phyloP scores from a whole-genome alignment of 2,888 invertebrate species.

The Pharmacophagus antenor region DNA sequence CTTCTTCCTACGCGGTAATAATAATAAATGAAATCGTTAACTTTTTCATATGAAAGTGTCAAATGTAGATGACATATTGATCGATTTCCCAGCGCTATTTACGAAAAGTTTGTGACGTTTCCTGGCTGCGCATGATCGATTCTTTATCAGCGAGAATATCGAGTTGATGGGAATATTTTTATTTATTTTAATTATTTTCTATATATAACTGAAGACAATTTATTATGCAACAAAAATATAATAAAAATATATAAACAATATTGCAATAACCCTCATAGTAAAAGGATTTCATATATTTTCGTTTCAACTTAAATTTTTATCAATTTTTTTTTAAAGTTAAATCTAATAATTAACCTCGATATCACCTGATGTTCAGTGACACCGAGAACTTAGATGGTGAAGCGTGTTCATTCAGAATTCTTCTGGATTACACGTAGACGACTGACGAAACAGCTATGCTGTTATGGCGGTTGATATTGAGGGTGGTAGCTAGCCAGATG shows the following conservation, averaged over 20 bases:
- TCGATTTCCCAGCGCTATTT: slow-evolving; percentile 2
- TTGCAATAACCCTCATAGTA: neutral
- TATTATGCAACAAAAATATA: neutral
- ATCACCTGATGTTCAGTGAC: too few species aligned
- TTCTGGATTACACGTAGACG: too few species aligned
- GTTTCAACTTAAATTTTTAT: too few species aligned
- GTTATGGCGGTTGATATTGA: too few species aligned
- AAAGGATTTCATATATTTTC: too few species aligned
- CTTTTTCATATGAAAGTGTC: neutral
- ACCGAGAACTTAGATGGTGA: too few species aligned
- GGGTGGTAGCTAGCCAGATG: too few species aligned
- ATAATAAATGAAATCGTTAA: neutral
- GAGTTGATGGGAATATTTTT: neutral
- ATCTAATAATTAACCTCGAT: too few species aligned
- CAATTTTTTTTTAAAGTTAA: too few species aligned
- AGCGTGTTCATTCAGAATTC: too few species aligned
- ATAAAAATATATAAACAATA: neutral
- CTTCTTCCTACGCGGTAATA: neutral
- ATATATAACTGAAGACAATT: too few species aligned
- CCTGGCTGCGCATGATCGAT: neutral
- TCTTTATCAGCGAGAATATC: neutral
- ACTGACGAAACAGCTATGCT: too few species aligned
- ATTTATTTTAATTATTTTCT: neutral
- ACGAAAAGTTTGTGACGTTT: neutral
- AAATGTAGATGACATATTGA: slow-evolving; percentile 8